Base-by-base conservation (phyloP, 2,113 vertebrate genomes). In the Phrynocephalus versicolor region DNA sequence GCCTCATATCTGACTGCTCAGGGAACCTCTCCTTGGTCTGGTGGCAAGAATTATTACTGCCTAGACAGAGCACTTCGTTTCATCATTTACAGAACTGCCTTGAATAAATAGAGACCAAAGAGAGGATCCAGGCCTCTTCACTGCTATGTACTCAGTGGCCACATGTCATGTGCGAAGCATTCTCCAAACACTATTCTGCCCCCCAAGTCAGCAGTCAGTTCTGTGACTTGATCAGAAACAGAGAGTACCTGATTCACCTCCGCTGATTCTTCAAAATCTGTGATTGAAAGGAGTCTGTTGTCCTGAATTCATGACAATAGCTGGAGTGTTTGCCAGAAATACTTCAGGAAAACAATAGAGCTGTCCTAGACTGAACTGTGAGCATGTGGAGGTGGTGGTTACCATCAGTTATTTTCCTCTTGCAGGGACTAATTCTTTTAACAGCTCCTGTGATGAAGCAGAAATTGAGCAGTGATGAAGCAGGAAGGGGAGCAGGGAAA, bases 31-130 rank as follows among this genome's bases (percentile, higher is more conserved):
- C 57, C 45, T 82, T 0, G 0, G 39, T 0, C 1, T 35, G 80
- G 82, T 35, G 64, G 60, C 70, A 79, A 41, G 82, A 60, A 75
- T 87, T 84, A 87, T 90, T 92, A 88, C 88, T 45, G 90, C 65
- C 76, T 83, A 13, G 7, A 1, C 86, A 39, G 0, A 79, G 78
- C 79, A 92, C 35, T 90, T 88, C 90, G 92, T 45, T 1, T 70
- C 57, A 73, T 41, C 39, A 0, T 0, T 41, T 27, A 21, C 30
- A 19, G 7, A 39, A 0, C 15, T 70, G 62, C 0, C 23, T 1
- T 45, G 41, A 51, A 37, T 0, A 18, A 1, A 7, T 0, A 41
- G 39, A 79, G 62, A 37, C 72, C 51, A 75, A 35, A 12, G 0
- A 12, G 3, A 77, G 83, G 45, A 71, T 21, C 69, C 0, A 7